phyloP scores from a whole-genome alignment of 2,797 vertebrate species.

The Adrianichthys oophorus region DNA sequence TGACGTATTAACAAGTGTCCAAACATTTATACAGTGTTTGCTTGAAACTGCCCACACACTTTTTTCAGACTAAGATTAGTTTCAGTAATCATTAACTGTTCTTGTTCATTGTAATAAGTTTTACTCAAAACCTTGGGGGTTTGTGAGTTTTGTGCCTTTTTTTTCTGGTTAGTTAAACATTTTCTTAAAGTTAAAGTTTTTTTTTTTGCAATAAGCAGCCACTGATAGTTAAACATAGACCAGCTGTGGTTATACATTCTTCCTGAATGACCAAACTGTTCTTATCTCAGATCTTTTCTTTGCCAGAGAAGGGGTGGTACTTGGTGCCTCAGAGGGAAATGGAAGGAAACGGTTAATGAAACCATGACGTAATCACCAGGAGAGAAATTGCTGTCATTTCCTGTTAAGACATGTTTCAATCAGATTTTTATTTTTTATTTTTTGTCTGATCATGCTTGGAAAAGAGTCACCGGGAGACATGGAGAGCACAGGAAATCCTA shows the following conservation, averaged over 20 bases:
- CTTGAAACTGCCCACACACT: constrained; percentile 1
- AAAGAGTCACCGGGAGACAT: constrained; percentile 41
- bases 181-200: constrained; percentile 53
- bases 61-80: constrained; percentile 2
- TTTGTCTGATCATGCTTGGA: constrained; percentile 47
- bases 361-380: constrained; percentile 63
- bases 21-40: constrained; percentile 1
- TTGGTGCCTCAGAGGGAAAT: constrained; percentile 42
- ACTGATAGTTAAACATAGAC: constrained; percentile 53
- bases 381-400: constrained; percentile 64
- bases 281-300: constrained; percentile 67
- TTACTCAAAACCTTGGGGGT: constrained; percentile 14
- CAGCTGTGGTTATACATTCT: constrained; percentile 63
- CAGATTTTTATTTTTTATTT: constrained; percentile 33
- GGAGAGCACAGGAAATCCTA: constrained; percentile 24
- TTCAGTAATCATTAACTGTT: constrained; percentile 36
- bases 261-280: constrained; percentile 52
- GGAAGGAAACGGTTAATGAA: constrained; percentile 75
- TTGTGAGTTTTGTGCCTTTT: constrained; percentile 21
- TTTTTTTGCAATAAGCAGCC: constrained; percentile 24
- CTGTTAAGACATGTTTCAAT: constrained; percentile 64
- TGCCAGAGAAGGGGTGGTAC: constrained; percentile 51
- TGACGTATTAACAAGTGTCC: constrained; percentile 5
- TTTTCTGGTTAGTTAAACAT: constrained; percentile 55
- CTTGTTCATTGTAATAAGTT: constrained; percentile 25